Evolutionary conservation across 2,888 invertebrate species (phyloP).

Genomic region (Cheilosia variabilis): DNA sequence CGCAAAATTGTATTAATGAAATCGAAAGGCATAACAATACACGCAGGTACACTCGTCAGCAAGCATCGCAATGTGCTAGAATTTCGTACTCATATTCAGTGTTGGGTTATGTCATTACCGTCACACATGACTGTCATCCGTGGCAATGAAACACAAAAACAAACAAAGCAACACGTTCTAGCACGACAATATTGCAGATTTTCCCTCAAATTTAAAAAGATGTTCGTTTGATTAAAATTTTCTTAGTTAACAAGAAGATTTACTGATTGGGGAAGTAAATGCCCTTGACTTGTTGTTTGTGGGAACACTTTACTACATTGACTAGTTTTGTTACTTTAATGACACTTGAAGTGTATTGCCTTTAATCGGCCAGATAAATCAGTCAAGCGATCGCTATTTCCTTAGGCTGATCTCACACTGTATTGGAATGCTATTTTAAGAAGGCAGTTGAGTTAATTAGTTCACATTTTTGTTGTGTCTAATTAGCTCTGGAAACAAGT

Average conservation of each 20-base stretch:
- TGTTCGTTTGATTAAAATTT: conserved; percentile 63
- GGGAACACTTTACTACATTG: conserved; percentile 52
- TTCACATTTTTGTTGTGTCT: too few relatives aligned
- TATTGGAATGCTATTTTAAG: not conserved
- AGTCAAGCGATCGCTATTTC: conserved; percentile 12
- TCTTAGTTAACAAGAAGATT: conserved; percentile 56
- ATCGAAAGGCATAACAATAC: conserved; percentile 54
- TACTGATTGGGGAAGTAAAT: conserved; percentile 43
- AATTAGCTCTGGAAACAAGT: too few relatives aligned
- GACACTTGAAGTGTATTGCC: conserved; percentile 19
- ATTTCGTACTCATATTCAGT: conserved; percentile 23
- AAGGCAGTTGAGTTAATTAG: not conserved
- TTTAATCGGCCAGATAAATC: conserved; percentile 28
- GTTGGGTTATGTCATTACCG: conserved; percentile 73
- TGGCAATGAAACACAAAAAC: conserved; percentile 67
- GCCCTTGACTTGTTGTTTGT: conserved; percentile 61
- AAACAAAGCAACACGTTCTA: conserved; percentile 18
- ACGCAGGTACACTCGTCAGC: conserved; percentile 9
- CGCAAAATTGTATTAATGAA: conserved; percentile 30
- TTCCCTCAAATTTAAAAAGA: conserved; percentile 57
- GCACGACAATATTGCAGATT: conserved; percentile 51
- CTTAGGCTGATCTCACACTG: not conserved
- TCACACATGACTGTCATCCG: conserved; percentile 74
- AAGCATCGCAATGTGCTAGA: conserved; percentile 18
- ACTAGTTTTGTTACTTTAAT: conserved; percentile 36